Percentiles rank a stretch among this genome's conserved stretches.
These are phyloP conservation scores for Drosophila seguyi DNA, from an alignment of 1,140 invertebrate species.

Conservation along the genomic window DNA sequence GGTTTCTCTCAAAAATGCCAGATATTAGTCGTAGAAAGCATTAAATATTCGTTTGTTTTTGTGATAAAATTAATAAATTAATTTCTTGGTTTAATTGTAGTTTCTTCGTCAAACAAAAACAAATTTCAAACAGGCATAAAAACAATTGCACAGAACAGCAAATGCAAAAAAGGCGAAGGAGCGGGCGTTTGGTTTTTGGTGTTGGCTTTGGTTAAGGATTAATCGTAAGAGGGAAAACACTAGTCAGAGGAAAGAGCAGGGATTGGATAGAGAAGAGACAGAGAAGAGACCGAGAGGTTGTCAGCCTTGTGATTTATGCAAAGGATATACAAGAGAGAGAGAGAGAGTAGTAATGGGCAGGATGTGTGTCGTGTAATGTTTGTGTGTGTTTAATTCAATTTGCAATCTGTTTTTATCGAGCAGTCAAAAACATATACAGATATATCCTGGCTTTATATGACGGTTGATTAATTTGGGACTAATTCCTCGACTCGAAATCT, in stretches of 20 bases:
- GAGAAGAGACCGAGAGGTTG: conserved; percentile 11
- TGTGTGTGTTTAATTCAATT: conserved; percentile 6
- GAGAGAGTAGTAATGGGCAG: conserved; percentile 1
- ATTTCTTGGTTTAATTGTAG: conserved; percentile 44
- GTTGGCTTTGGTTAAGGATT: conserved; percentile 33
- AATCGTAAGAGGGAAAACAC: conserved; percentile 33
- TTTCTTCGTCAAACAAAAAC: conserved; percentile 73
- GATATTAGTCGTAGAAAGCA: conserved; percentile 55
- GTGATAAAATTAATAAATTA: conserved; percentile 63
- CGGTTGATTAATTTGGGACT: conserved; percentile 65
- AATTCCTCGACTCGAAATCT: conserved; percentile 10
- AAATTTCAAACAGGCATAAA: conserved; percentile 80
- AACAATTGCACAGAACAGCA: conserved; percentile 62
- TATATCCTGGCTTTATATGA: conserved; percentile 51
- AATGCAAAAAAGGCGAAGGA: conserved; percentile 21
- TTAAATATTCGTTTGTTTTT: conserved; percentile 30
- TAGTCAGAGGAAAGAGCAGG: conserved; percentile 11
- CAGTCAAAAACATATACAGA: conserved; percentile 48
- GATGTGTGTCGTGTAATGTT: conserved; percentile 19
- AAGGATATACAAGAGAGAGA: not conserved
- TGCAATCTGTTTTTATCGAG: conserved; percentile 9
- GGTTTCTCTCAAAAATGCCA: conserved; percentile 66
- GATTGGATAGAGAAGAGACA: conserved; percentile 25
- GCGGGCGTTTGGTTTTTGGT: conserved; percentile 1
- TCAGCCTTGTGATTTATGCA: conserved; percentile 21